Evolutionary conservation across 2,888 invertebrate genomes (phyloP).

Genomic region (Petrolisthes manimaculis): DNA sequence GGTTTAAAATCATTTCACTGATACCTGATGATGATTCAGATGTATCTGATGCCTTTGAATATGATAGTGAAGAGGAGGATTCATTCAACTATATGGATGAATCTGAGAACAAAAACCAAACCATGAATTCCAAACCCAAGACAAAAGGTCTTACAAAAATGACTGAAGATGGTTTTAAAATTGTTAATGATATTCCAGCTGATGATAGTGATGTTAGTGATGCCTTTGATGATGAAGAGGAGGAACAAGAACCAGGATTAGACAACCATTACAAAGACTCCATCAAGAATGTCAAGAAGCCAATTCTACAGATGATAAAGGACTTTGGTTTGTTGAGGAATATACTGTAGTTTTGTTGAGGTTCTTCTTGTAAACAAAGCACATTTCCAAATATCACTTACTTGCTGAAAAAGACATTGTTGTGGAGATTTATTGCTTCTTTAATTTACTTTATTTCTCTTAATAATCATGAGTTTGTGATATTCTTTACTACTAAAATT

Average conservation of each 20-base stretch:
- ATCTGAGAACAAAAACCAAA: neutral
- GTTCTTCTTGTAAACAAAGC: no score
- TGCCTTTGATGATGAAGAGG: constrained; percentile 47
- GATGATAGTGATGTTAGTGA: constrained; percentile 53
- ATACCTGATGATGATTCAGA: constrained; percentile 62
- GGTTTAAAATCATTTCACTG: constrained; percentile 54
- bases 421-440: no score
- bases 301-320: constrained; percentile 42
- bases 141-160: neutral
- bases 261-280: constrained; percentile 16
- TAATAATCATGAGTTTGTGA: no score
- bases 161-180: constrained; percentile 53
- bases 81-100: neutral
- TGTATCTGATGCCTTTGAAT: constrained; percentile 62
- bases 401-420: no score
- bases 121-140: neutral
- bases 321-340: constrained; percentile 46
- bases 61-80: constrained; percentile 21
- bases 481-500: no score
- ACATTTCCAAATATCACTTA: no score
- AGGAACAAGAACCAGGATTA: neutral
- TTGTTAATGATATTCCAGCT: constrained; percentile 38
- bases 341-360: no score
- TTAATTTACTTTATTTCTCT: no score
- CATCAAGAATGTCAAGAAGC: constrained; percentile 32